These are phyloP conservation scores for Oncorhynchus gorbuscha DNA, from an alignment of 2,113 vertebrate species.

Conservation along the genomic window DNA sequence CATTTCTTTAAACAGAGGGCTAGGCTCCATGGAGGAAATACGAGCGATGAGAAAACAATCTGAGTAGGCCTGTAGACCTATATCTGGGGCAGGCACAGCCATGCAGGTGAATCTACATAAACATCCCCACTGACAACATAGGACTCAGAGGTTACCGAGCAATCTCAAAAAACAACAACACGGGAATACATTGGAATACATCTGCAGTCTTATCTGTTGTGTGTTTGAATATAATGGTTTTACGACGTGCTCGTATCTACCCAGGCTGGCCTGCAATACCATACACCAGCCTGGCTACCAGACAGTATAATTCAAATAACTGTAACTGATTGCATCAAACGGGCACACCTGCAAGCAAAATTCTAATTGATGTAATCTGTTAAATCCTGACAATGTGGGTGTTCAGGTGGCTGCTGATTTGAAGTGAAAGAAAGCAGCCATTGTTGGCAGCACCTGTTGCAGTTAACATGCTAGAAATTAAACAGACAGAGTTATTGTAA, in stretches of 20 bases:
- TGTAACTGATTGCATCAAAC: conserved; percentile 59
- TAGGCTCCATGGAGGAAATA: conserved; percentile 13
- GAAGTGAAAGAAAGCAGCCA: conserved; percentile 60
- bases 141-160: conserved; percentile 26
- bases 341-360: conserved; percentile 70
- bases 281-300: conserved; percentile 30
- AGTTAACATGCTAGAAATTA: conserved; percentile 55
- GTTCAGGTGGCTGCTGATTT: conserved; percentile 68
- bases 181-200: conserved; percentile 21
- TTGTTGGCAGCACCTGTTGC: conserved; percentile 67
- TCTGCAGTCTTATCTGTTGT: conserved; percentile 8
- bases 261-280: conserved; percentile 30
- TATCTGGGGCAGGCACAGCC: conserved; percentile 2
- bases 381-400: conserved; percentile 65
- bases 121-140: conserved; percentile 13
- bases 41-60: conserved; percentile 15
- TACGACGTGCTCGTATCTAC: conserved; percentile 25
- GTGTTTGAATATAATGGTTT: conserved; percentile 24
- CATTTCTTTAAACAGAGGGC: not conserved
- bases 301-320: conserved; percentile 60
- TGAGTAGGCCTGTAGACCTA: conserved; percentile 10
- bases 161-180: conserved; percentile 26
- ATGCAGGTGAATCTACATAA: conserved; percentile 18
- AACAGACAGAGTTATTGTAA: conserved; percentile 57
- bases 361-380: conserved; percentile 71